These are phyloP conservation scores for Sarcophaga peregrina DNA, from an alignment of 1,140 invertebrate species.

Conservation along the genomic window DNA sequence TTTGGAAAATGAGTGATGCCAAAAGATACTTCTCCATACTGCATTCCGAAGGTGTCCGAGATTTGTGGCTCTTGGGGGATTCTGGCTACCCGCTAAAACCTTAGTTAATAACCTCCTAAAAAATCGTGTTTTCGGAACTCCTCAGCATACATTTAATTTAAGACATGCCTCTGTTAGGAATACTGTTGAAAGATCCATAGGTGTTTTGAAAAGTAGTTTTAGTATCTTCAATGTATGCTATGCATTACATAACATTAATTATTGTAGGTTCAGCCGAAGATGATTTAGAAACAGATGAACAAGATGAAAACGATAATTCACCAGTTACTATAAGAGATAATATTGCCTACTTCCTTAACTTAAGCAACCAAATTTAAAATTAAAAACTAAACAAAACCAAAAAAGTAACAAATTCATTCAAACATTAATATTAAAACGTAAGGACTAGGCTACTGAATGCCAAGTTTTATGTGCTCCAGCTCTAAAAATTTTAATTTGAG, in stretches of 20 bases:
- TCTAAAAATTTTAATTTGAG: conserved; percentile 7
- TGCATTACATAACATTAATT: background rate
- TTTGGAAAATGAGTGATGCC: background rate
- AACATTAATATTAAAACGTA: background rate
- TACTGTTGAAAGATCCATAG: conserved; percentile 6
- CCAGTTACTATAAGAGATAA: background rate
- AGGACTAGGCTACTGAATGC: background rate
- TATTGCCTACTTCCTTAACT: no score
- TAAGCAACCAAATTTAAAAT: background rate
- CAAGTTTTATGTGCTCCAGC: background rate
- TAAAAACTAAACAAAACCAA: background rate
- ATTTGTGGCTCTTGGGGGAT: background rate
- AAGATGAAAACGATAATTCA: background rate
- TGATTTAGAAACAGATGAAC: background rate
- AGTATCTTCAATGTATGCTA: background rate
- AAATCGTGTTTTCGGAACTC: background rate
- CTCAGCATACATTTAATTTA: conserved; percentile 2
- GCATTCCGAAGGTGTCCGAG: background rate
- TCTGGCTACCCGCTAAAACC: background rate
- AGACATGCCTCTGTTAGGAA: background rate
- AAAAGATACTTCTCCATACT: background rate
- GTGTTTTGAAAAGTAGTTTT: background rate
- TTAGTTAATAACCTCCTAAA: background rate
- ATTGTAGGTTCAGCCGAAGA: background rate
- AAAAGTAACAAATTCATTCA: background rate